A percentile compares a stretch with the other conserved stretches of the same genome.
phyloP scores from a whole-genome alignment of 2,113 vertebrate genomes.

The Tragelaphus buxtoni region DNA sequence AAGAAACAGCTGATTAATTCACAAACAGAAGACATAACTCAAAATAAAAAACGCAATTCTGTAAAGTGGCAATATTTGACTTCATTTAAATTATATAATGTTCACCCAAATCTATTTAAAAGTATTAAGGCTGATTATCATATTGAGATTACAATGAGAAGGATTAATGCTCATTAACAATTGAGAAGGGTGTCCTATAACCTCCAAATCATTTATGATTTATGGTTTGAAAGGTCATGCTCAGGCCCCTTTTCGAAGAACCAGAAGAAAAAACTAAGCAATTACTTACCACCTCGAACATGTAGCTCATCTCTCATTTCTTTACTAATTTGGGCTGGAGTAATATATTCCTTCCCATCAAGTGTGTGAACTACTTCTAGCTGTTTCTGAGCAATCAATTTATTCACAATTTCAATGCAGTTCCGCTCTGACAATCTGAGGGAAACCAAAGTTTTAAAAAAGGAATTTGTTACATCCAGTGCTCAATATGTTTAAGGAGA shows the following conservation, averaged over 20 bases:
- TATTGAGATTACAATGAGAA: neutral
- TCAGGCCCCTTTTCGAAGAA: neutral
- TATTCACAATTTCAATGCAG: slow-evolving; percentile 95
- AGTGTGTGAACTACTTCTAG: slow-evolving; percentile 96
- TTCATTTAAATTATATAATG: neutral
- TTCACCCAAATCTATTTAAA: neutral
- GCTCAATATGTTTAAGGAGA: neutral
- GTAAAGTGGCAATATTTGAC: neutral
- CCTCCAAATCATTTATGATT: neutral
- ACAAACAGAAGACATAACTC: neutral
- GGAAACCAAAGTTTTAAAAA: slow-evolving; percentile 11
- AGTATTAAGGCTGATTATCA: neutral
- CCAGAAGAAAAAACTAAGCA: neutral
- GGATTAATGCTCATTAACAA: neutral
- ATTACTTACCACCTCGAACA: slow-evolving; percentile 87
- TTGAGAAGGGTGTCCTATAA: neutral
- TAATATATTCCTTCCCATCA: slow-evolving; percentile 97
- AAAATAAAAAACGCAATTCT: neutral
- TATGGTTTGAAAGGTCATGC: neutral
- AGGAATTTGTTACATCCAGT: neutral
- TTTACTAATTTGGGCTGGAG: slow-evolving; percentile 91
- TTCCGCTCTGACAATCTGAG: slow-evolving; percentile 94
- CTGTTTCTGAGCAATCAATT: slow-evolving; percentile 92
- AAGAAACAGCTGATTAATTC: neutral
- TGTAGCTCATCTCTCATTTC: slow-evolving; percentile 96